These are phyloP conservation scores for Lamprotornis superbus DNA, from an alignment of 2,113 vertebrate genomes.

Conservation along the genomic window DNA sequence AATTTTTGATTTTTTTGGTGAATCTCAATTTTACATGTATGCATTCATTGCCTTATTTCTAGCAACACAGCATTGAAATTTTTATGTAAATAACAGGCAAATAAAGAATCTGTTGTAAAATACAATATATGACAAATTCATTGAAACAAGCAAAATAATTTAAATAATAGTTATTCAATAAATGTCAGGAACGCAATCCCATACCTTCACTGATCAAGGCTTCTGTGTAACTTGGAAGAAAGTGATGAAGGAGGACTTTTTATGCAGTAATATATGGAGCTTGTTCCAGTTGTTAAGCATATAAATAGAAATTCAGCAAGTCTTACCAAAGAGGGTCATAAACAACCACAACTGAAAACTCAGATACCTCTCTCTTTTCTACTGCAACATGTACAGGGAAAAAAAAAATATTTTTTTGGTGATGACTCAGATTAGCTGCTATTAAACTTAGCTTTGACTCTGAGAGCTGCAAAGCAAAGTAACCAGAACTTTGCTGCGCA, in stretches of 20 bases:
- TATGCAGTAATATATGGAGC: not conserved
- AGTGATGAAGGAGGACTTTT: not conserved
- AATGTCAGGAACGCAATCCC: conserved; percentile 25
- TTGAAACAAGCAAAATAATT: conserved; percentile 38
- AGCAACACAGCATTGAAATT: not conserved
- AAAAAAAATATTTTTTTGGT: not conserved
- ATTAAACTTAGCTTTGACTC: not conserved
- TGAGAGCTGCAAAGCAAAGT: not conserved
- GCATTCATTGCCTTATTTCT: conserved; percentile 1
- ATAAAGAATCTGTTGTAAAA: conserved; percentile 24
- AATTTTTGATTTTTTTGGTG: not conserved
- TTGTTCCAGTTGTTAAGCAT: conserved; percentile 19
- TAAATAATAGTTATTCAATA: conserved; percentile 35
- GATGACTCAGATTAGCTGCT: not conserved
- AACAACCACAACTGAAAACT: not conserved
- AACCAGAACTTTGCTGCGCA: not conserved
- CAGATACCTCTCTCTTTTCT: not conserved
- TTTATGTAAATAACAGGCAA: not conserved
- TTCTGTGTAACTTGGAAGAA: conserved; percentile 12
- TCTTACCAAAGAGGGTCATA: not conserved
- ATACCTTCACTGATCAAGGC: not conserved
- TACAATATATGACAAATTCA: conserved; percentile 14
- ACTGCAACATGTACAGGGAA: not conserved
- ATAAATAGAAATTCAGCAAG: conserved; percentile 20
- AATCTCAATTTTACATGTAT: not conserved